phyloP scores from a whole-genome alignment of 53 echinoderm and acorn worm species.

The Echinometra lucunter region DNA sequence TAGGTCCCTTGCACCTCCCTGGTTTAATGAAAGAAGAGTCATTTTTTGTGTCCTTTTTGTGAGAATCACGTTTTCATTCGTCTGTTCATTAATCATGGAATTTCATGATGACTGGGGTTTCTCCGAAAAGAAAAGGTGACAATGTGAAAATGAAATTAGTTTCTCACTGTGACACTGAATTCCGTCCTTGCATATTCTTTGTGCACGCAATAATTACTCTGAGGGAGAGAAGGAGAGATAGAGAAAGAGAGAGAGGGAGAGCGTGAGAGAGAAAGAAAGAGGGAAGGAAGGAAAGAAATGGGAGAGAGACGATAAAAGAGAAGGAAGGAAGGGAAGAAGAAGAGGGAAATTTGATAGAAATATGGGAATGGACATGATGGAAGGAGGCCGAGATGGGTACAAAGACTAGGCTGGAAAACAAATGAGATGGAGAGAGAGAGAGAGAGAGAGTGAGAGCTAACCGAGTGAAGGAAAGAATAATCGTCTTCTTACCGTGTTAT shows the following conservation, averaged over 20 bases:
- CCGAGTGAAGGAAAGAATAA: background rate
- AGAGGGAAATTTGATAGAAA: background rate
- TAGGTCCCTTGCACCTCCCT: too few relatives aligned
- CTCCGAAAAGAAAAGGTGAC: background rate
- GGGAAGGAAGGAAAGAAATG: background rate
- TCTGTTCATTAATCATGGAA: background rate
- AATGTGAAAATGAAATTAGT: too few relatives aligned
- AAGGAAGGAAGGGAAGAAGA: background rate
- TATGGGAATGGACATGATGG: background rate
- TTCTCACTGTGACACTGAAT: too few relatives aligned
- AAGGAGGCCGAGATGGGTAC: background rate
- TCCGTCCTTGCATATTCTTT: too few relatives aligned
- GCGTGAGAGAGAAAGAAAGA: background rate
- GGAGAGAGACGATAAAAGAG: background rate
- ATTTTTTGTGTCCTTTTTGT: background rate
- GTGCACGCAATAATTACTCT: too few relatives aligned
- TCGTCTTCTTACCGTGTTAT: slow-evolving; percentile 8
- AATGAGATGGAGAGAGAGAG: background rate
- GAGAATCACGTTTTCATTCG: background rate
- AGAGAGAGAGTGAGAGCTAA: background rate
- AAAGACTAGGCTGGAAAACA: background rate
- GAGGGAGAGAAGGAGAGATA: too few relatives aligned
- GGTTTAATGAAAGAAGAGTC: background rate
- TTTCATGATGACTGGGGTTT: background rate
- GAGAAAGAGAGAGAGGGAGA: background rate